Base-by-base conservation (phyloP, 2,888 invertebrate genomes). In the Taphrorychus bicolor region DNA sequence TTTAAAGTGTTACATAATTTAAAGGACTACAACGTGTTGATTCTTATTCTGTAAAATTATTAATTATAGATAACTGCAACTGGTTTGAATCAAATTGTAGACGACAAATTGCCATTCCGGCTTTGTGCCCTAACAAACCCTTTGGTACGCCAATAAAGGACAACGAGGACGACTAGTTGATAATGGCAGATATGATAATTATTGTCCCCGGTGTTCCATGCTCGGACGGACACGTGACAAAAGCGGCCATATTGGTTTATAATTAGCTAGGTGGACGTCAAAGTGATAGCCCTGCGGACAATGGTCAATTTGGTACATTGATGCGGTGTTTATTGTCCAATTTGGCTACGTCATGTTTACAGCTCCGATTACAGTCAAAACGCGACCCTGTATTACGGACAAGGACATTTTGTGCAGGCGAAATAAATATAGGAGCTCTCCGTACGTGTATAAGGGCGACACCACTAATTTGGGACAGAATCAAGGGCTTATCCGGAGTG, bases 241-340 rank as follows among this genome's bases (percentile, higher is more conserved):
- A 66, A 60, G 66, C 56, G 24, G 49, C 57, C 17, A 49, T 61
- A 66, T 66, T 66, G 66, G 61, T 52, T 66, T 57, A 66, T 66
- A 66, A 66, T 66, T 66, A 61, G 61, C 65, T 14, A 49, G 45
- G 45, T 24, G 42, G 51, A 59, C 23, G 51, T 59, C 59, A 59
- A 51, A 59, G 59, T 49, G 59, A 56, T 56, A 56, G 41, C 19
- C 17, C 23, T 9, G 17, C 23, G 24, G 11, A 59, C 45, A 59
- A 59, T 58, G 58, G 23, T 48, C 58, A 41, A 58, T 58, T 48
- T 42, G 32, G 17, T 58, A 17, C 32, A 54, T 54, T 54, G 32
- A 32, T 32, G 32, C 32, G 32, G 32, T 32, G 32, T 45, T 17
- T 32, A 32, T 32, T 32, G 32, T 32, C 11, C 32, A 32, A 32